Evolutionary conservation across 2,113 vertebrate genomes (phyloP), one percentile per base, ranked within the genome.

Genomic region (Eptatretus burgeri): DNA sequence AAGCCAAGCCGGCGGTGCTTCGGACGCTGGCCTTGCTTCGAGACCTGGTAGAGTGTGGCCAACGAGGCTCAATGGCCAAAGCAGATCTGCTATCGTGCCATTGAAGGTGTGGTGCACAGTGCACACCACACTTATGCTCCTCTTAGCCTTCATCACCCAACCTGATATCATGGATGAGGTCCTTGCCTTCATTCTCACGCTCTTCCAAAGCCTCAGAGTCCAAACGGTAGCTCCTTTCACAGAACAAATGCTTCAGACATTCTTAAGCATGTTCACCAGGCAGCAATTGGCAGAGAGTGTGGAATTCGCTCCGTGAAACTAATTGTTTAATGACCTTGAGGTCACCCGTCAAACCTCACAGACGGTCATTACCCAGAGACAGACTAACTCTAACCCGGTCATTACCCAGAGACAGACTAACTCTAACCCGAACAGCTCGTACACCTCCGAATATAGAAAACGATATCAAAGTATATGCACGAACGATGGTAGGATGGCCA

Each of bases 221-320:
- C 89, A 98, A 75, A 98, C 95, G 88, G 91, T 89, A 1, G 86
- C 86, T 63, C 77, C 85, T 67, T 98, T 98, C 75, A 94, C 91
- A 0, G 91, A 89, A 69, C 91, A 96, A 72, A 84, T 93, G 70
- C 93, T 98, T 68, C 89, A 93, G 74, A 96, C 86, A 63, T 96
- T 98, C 73, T 81, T 98, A 67, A 88, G 84, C 72, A 86, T 98
- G 89, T 98, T 98, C 73, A 98, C 89, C 72, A 93, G 91, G 91
- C n/a, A n/a, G n/a, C n/a, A n/a, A n/a, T n/a, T n/a, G n/a, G n/a
- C n/a, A n/a, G n/a, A n/a, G n/a, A n/a, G n/a, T n/a, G n/a, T n/a
- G n/a, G n/a, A n/a, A n/a, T n/a, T n/a, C n/a, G n/a, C n/a, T n/a
- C n/a, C n/a, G n/a, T n/a, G n/a, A n/a, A n/a, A n/a, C n/a, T n/a